Evolutionary conservation across 2,888 invertebrate genomes (phyloP).

Genomic region (Apamea epomidion): DNA sequence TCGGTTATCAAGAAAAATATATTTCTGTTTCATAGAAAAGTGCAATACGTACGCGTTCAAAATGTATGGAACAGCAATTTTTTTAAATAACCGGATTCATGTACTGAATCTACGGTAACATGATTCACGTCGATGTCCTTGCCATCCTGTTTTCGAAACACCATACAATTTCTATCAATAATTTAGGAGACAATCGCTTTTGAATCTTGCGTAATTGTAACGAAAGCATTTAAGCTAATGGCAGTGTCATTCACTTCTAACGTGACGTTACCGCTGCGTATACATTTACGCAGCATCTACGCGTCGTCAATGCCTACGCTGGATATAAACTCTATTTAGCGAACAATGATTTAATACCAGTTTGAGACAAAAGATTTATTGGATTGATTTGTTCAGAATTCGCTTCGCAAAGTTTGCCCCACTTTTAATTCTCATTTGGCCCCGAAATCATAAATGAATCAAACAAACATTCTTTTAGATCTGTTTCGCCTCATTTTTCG

Average conservation of each 20-base stretch:
- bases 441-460: background rate
- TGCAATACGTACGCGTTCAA: too few relatives aligned
- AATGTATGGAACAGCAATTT: too few relatives aligned
- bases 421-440: background rate
- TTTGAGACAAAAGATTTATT: background rate
- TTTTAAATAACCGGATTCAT: too few relatives aligned
- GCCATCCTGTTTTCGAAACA: background rate
- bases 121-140: too few relatives aligned
- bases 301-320: background rate
- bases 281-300: background rate
- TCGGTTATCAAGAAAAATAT: too few relatives aligned
- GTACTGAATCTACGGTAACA: too few relatives aligned
- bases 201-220: background rate
- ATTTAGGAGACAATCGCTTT: background rate
- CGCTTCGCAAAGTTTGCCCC: background rate
- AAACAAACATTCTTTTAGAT: background rate
- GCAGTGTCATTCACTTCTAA: background rate
- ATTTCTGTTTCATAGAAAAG: too few relatives aligned
- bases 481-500: background rate
- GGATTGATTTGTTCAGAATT: background rate
- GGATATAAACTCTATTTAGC: background rate
- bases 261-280: background rate
- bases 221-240: background rate
- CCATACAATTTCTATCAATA: background rate
- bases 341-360: background rate